These are phyloP conservation scores for Choloepus didactylus DNA, from an alignment of 2,797 vertebrate genomes.

Conservation along the genomic window DNA sequence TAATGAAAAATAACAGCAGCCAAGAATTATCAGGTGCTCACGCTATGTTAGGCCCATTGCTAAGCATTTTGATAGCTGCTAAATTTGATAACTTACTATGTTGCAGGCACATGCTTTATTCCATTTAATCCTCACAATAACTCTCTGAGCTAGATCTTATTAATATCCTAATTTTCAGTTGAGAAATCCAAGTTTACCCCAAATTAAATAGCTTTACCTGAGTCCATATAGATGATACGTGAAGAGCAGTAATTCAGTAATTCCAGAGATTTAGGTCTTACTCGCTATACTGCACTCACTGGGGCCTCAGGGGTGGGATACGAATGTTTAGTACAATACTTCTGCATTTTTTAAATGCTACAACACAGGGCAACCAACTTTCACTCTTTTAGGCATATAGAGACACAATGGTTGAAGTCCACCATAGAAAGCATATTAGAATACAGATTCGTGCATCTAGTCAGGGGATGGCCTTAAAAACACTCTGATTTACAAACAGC, in stretches of 20 bases:
- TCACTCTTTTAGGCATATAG: not conserved
- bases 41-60: not conserved
- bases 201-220: not conserved
- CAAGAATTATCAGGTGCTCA: not conserved
- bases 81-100: not conserved
- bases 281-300: not conserved
- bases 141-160: not conserved
- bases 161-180: conserved; percentile 26
- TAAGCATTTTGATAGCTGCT: not conserved
- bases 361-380: not conserved
- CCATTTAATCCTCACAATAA: not conserved
- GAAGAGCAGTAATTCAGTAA: not conserved
- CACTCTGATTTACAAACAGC: not conserved
- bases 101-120: not conserved
- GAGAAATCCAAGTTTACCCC: not conserved
- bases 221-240: not conserved
- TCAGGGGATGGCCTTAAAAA: not conserved
- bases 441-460: not conserved
- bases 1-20: not conserved
- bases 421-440: not conserved
- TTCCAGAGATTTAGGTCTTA: not conserved
- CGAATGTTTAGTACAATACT: not conserved
- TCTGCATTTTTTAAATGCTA: conserved; percentile 45
- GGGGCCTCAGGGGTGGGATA: not conserved
- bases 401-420: not conserved